Base-by-base conservation (phyloP, 1,140 invertebrate species). In the Dinoponera quadriceps region DNA sequence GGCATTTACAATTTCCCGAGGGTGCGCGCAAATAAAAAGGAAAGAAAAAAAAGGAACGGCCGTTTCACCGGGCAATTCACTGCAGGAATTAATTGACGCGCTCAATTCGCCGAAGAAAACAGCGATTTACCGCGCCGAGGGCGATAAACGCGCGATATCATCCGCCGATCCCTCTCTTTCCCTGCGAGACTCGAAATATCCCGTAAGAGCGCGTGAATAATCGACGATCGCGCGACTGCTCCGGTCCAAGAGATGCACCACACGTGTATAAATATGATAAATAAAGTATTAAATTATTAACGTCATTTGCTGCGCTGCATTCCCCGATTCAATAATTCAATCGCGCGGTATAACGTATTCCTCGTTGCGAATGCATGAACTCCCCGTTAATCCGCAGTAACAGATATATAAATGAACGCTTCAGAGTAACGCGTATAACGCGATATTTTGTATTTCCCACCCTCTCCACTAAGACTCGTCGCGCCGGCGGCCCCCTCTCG, bases 401-500 rank as follows among this genome's bases (percentile, higher is more conserved):
- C 18, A 20, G 13, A 20, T 22, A 38, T 25, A 54, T 14, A 77
- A 77, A 54, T 54, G 54, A 54, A 11, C 66, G 38, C 18, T 57
- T 18, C 38, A 9, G 1, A 49, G 18, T 55, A 66, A 27, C 44
- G 16, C n/a, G n/a, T n/a, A n/a, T 38, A 57, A 33, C 9, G 18
- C 22, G 20, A 80, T 80, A n/a, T n/a, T n/a, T 80, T 57, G 22
- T 44, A 44, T 44, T 9, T 3, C 9, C 38, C 38, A 60, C 27
- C 44, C 25, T 68, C 18, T 68, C 14, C n/a, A 25, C 33, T 60
- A 80, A 80, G 38, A 71, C 25, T 69, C 51, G 33, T 78, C 27
- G n/a, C 59, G 65, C 71, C 38, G n/a, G n/a, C n/a, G n/a, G 44
- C 44, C 25, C 51, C 44, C 57, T 65, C 71, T 57, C 7, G 4